These are phyloP conservation scores for Oenanthe oenanthe DNA, from an alignment of 2,113 vertebrate species.

Conservation along the genomic window DNA sequence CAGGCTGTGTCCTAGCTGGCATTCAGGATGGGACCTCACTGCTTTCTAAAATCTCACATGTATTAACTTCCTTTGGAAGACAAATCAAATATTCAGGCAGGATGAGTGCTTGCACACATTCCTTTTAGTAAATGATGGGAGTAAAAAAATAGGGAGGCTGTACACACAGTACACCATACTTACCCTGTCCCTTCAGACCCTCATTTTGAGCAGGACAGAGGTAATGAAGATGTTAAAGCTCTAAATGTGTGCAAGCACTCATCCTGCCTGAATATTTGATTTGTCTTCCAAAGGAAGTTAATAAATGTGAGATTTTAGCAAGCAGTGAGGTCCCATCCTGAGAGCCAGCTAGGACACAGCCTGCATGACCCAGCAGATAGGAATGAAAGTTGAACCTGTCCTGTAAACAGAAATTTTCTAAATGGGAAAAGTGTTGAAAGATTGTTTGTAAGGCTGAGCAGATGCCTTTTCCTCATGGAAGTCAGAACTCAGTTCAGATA, in stretches of 20 bases:
- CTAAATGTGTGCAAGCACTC: no score
- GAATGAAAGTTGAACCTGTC: not conserved
- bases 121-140: not conserved
- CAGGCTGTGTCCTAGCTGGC: not conserved
- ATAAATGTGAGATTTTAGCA: not conserved
- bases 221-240: not conserved
- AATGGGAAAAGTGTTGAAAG: not conserved
- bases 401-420: not conserved
- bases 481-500: not conserved
- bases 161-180: not conserved
- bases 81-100: not conserved
- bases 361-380: not conserved
- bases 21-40: not conserved
- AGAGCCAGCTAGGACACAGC: not conserved
- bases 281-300: not conserved
- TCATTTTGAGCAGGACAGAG: not conserved
- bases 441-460: not conserved
- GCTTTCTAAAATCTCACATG: not conserved
- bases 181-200: not conserved
- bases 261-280: not conserved
- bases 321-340: not conserved
- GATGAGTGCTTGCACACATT: no score
- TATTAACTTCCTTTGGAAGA: not conserved
- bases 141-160: not conserved
- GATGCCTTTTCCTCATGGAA: not conserved